Conservation (phyloP, 2,113 vertebrate species). For the Xiphorhynchus elegans region DNA sequence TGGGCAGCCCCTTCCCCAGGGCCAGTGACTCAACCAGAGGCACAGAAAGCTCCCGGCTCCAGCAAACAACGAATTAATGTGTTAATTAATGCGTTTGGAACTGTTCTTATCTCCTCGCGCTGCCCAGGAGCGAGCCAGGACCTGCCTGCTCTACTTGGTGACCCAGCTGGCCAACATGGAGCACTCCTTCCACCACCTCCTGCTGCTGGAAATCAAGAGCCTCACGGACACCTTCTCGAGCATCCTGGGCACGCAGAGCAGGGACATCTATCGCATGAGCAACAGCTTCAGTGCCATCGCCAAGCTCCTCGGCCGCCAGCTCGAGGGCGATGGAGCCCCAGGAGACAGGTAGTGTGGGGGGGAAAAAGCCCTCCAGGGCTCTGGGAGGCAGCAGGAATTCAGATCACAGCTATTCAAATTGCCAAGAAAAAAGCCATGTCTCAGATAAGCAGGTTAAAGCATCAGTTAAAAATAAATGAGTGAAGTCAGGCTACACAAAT, state of each 20-base stretch:
- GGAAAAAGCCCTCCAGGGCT: background rate
- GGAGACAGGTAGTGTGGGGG: slow-evolving; percentile 72
- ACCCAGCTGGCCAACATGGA: slow-evolving; percentile 89
- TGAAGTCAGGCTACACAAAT: background rate
- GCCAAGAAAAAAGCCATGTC: background rate
- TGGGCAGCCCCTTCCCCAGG: background rate
- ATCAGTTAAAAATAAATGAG: background rate
- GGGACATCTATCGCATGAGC: slow-evolving; percentile 93
- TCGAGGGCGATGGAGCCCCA: slow-evolving; percentile 53
- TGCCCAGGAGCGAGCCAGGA: slow-evolving; percentile 82
- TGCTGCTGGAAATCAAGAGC: slow-evolving; percentile 89
- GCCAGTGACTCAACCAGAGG: background rate
- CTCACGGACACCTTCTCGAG: slow-evolving; percentile 83
- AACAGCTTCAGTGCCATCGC: slow-evolving; percentile 93
- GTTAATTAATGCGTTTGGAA: background rate
- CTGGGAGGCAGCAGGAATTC: background rate
- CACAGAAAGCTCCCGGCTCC: background rate
- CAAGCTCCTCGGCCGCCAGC: slow-evolving; percentile 79
- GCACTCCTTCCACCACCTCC: slow-evolving; percentile 88
- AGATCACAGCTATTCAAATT: background rate
- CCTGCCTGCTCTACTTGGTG: slow-evolving; percentile 85
- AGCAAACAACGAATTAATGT: background rate
- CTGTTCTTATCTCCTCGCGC: background rate
- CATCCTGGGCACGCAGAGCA: slow-evolving; percentile 83
- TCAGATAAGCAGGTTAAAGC: background rate